These are phyloP conservation scores for Rhinolophus sinicus DNA, from an alignment of 2,113 vertebrate species.

Conservation along the genomic window DNA sequence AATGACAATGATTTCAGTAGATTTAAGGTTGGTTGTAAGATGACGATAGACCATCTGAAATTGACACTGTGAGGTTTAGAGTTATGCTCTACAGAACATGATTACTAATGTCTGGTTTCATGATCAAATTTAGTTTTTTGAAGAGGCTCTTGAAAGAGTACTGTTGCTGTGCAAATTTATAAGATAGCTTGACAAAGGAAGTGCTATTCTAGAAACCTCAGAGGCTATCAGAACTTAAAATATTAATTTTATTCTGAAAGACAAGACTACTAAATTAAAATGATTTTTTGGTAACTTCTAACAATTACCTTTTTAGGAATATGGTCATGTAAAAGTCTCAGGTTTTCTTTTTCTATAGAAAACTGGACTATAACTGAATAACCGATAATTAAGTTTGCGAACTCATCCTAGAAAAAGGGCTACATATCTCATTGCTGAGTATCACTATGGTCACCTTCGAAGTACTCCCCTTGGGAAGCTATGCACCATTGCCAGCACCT, in stretches of 20 bases:
- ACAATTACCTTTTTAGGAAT: background rate
- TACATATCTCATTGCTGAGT: too few species aligned
- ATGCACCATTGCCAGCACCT: too few species aligned
- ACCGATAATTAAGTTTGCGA: too few species aligned
- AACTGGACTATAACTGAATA: too few species aligned
- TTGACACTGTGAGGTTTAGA: background rate
- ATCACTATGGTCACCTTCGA: too few species aligned
- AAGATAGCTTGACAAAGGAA: background rate
- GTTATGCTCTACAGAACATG: background rate
- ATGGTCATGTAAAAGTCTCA: background rate
- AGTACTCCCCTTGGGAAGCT: too few species aligned
- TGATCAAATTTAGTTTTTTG: background rate
- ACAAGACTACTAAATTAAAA: constrained; percentile 48
- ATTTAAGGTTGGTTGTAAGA: background rate
- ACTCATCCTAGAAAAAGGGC: too few species aligned
- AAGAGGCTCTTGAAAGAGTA: background rate
- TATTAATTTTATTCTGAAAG: background rate
- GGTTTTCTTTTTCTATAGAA: background rate
- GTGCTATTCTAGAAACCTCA: background rate
- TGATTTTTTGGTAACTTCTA: background rate
- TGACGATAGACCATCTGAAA: background rate
- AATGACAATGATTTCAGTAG: background rate
- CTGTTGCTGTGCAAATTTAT: background rate
- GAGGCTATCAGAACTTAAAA: background rate
- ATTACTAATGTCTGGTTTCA: background rate